Evolutionary conservation across 1,140 invertebrate species (phyloP), one percentile per base, ranked within the genome.

Genomic region (Caligus rogercresseyi): DNA sequence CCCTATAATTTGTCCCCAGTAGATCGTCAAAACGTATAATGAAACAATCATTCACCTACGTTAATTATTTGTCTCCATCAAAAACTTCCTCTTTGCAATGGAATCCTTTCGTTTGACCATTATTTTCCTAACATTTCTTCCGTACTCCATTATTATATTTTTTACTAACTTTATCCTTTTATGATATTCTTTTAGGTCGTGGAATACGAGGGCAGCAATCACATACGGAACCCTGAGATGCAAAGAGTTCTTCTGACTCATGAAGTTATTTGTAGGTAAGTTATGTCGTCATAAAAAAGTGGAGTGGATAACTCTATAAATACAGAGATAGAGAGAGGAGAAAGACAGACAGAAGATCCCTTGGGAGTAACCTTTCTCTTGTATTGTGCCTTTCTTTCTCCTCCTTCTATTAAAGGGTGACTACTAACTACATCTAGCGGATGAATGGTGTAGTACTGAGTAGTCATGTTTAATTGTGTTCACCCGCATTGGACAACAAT

Each of bases 171-270:
- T 25, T 51, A 25, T 71, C 73, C 71, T 69, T 43, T 11, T 11
- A 43, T 43, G 31, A 43, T 43, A 11, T n/a, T 76, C 74, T 65
- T 80, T 78, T 31, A 98, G 93, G 90, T 94, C 54, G 98, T 99
- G 71, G 85, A 96, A 68, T 99, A 99, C 75, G 96, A 99, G 78
- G 96, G 96, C 64, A 63, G 61, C 52, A 63, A 63, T 53, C 96
- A 99, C 76, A 96, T 99, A 74, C 98, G 98, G 76, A 99, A 99
- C 80, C 96, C 96, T 18, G 96, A 99, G 79, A 99, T 99, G 96
- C 97, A 95, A 75, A 79, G 96, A 68, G 96, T 99, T 15, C 79
- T 99, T 21, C 77, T 99, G 20, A 99, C 96, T 54, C 96, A 99
- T 74, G 96, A 99, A 82, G 91, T 98, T 63, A 99, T 98, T 94